phyloP scores from a whole-genome alignment of 2,113 vertebrate species.

The Gracilinanus agilis region DNA sequence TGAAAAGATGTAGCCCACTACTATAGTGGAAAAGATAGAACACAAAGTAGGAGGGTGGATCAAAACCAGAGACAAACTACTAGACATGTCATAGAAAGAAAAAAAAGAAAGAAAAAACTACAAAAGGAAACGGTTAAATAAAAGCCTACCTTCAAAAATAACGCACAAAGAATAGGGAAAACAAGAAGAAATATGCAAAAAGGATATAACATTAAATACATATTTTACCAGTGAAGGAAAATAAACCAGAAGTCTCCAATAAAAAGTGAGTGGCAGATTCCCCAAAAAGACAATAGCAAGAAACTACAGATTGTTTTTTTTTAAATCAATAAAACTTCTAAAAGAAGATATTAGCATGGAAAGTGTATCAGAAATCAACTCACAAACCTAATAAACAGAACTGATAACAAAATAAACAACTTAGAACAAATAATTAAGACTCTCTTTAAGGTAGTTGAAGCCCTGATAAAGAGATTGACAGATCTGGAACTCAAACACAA shows the following conservation, averaged over 20 bases:
- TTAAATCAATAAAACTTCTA: neutral
- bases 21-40: neutral
- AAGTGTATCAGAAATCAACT: neutral
- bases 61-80: neutral
- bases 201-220: neutral
- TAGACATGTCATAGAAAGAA: neutral
- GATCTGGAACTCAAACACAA: neutral
- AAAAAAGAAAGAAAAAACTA: neutral
- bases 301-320: neutral
- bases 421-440: no score
- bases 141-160: neutral
- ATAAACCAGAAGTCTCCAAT: neutral
- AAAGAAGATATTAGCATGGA: neutral
- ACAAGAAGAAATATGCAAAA: neutral
- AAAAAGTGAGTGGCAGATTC: neutral
- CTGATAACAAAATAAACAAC: neutral
- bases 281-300: neutral
- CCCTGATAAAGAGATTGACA: neutral
- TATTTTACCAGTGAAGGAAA: neutral
- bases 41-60: neutral
- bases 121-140: neutral
- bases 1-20: neutral
- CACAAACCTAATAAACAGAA: neutral
- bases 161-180: neutral
- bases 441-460: neutral